Base-by-base conservation (phyloP, 2,113 vertebrate species). In the Callospermophilus lateralis region DNA sequence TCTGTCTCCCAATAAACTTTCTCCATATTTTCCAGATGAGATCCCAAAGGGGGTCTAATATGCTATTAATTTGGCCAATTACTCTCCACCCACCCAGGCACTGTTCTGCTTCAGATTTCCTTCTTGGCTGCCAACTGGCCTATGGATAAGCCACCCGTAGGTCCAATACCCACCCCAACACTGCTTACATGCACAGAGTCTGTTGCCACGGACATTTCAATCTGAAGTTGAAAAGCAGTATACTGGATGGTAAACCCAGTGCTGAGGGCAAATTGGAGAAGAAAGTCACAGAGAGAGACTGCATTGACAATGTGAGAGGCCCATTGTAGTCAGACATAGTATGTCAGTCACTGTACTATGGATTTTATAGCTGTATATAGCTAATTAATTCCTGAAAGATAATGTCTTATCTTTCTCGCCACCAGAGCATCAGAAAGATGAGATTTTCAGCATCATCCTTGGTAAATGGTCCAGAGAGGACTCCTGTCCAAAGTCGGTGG, bases 271-370 rank as follows among this genome's bases (percentile, higher is more conserved):
- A 68, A 83, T 58, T 42, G 37, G 70, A 92, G 30, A 37, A 70
- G 42, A 88, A 65, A 81, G 74, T 12, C 45, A 37, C 8, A 26
- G 19, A 48, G 26, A 76, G 5, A 37, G 48, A 19, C 16, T 12
- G 51, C 7, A 24, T 20, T 45, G 72, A 76, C 39, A 78, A 76
- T 22, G 13, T 5, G 48, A 55, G 34, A 78, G 89, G 63, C 11
- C 11, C 1, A 1, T 34, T 67, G 0, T 30, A 48, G n/a, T 15
- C 4, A 55, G 61, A 12, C 28, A 26, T 6, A 76, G 0, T 48
- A 61, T 42, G 42, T 58, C 32, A 28, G 37, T 45, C 8, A 83
- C 15, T 55, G 12, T 26, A 4, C 22, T 53, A 32, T 28, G 3
- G 1, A 39, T 42, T 78, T 84, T 67, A 34, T 77, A 87, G 67